Evolutionary conservation across 2,113 vertebrate genomes (phyloP), one percentile per base, ranked within the genome.

Genomic region (Phrynosoma blainvillii): DNA sequence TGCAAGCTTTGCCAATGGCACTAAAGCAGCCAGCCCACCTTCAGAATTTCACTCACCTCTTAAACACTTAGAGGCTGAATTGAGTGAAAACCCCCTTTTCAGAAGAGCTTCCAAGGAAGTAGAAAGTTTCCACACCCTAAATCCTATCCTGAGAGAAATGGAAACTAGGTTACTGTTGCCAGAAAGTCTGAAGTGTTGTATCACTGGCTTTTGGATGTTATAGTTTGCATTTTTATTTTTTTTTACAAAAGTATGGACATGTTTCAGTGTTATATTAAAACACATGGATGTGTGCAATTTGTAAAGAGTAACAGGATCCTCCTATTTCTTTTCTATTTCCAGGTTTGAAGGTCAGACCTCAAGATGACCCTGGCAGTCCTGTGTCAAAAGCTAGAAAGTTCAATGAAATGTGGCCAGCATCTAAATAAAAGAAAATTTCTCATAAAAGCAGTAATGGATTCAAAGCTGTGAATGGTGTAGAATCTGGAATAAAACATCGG

Each of bases 61-160:
- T 97, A 97, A 97, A 97, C 96, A 97, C 97, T 97, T 96, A 95
- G 95, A 93, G 90, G 89, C 94, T 90, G 95, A 96, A 97, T 92
- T 90, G 96, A 97, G 96, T 97, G 96, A 97, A 97, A 97, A 97
- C 96, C 30, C 95, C 73, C 0, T 95, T 96, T 97, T 97, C 94
- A 97, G 96, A 97, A 95, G 96, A 96, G 95, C 96, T 97, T 97
- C 96, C 97, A 97, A 96, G 95, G 96, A 97, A 97, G 96, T 96
- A 97, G 96, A 97, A 97, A 96, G 92, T 97, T 96, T 97, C 97
- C 96, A 97, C 96, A 96, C 96, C 95, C 96, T 95, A 93, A 96
- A 84, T 97, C 94, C 96, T 95, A 91, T 94, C 93, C 91, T 93
- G 84, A 96, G 91, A 97, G 96, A 96, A 95, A 92, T 97, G 97